Conservation (phyloP, 1,140 invertebrate genomes). For the Drosophila bocki region DNA sequence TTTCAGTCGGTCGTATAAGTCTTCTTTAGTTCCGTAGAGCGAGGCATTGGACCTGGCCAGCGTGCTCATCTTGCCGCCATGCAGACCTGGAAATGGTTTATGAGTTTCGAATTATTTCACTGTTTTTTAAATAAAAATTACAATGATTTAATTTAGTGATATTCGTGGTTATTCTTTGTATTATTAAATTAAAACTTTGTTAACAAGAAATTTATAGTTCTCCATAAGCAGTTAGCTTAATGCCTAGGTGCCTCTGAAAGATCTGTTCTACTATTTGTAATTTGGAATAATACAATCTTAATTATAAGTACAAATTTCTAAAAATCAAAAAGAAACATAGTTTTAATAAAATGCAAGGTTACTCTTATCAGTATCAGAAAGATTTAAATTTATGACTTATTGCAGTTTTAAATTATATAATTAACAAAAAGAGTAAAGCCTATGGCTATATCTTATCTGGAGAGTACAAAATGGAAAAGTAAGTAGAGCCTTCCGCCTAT, state of each 20-base stretch:
- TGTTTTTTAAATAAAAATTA: neutral
- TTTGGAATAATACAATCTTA: neutral
- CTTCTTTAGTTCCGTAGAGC: constrained; percentile 97
- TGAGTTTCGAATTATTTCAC: neutral
- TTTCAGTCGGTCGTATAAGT: constrained; percentile 97
- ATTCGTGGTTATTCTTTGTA: no score
- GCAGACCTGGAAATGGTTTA: constrained; percentile 45
- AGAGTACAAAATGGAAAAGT: constrained; percentile 2
- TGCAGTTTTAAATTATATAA: neutral
- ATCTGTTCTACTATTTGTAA: neutral
- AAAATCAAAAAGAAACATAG: neutral
- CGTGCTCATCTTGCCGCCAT: constrained; percentile 92
- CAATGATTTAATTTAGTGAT: no score
- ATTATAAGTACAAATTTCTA: neutral
- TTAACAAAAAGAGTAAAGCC: no score
- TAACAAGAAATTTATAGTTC: neutral
- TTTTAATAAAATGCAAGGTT: neutral
- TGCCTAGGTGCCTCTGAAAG: no score
- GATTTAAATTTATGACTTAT: neutral
- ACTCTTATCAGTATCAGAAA: neutral
- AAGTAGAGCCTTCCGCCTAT: neutral
- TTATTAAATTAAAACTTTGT: no score
- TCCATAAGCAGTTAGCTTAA: neutral
- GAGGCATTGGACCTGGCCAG: constrained; percentile 96
- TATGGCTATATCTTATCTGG: neutral